Conservation (phyloP, 1,140 invertebrate genomes). For the Drosophila repleta region DNA sequence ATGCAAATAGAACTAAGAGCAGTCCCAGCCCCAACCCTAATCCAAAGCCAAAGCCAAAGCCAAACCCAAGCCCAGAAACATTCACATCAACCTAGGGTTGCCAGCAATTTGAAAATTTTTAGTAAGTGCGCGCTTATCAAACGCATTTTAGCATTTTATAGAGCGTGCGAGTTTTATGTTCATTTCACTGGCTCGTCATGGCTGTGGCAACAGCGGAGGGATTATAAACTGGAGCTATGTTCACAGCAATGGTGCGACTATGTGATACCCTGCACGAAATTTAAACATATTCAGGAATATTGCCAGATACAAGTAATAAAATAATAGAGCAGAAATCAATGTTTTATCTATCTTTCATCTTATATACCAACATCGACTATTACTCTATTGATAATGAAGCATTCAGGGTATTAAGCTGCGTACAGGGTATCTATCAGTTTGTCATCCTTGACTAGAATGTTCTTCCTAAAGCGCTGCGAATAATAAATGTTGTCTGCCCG, state of each 20-base stretch:
- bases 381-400: too few relatives aligned
- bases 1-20: slow-evolving; percentile 61
- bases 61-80: background rate
- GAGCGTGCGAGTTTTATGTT: slow-evolving; percentile 69
- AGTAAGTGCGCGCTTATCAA: slow-evolving; percentile 51
- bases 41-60: background rate
- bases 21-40: background rate
- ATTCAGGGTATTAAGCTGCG: too few relatives aligned
- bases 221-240: slow-evolving; percentile 26
- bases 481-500: background rate
- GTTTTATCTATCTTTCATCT: too few relatives aligned
- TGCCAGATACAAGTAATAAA: too few relatives aligned
- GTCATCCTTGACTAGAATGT: background rate
- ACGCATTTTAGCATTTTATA: slow-evolving; percentile 61
- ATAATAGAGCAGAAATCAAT: too few relatives aligned
- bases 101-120: slow-evolving; percentile 37
- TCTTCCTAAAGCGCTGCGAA: background rate
- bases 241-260: too few relatives aligned
- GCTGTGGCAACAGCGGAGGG: background rate
- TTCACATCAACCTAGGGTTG: slow-evolving; percentile 1
- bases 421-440: background rate
- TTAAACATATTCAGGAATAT: too few relatives aligned
- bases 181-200: slow-evolving; percentile 22
- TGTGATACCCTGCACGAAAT: too few relatives aligned
- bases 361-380: too few relatives aligned